Evolutionary conservation across 2,797 vertebrate species (phyloP).

Genomic region (Gobionotothen gibberifrons): DNA sequence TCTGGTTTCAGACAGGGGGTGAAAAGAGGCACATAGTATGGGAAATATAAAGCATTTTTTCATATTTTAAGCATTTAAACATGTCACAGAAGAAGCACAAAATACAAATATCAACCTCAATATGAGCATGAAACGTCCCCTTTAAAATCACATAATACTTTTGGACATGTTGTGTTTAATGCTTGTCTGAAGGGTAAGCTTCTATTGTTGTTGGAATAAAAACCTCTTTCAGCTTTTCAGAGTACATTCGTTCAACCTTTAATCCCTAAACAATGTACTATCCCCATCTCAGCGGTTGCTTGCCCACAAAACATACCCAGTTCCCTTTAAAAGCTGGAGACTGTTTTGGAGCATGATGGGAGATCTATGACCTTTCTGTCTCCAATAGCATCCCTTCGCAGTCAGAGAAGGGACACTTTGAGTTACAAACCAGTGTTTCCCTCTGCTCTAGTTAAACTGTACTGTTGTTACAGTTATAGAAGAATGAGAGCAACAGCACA

Average conservation of each 20-base stretch:
- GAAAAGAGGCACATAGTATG: no score
- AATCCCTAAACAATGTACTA: conserved; percentile 2
- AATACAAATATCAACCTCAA: no score
- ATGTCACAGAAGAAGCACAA: no score
- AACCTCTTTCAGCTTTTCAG: background rate
- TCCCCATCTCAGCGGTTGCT: background rate
- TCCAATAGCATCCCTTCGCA: background rate
- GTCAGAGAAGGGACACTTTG: conserved; percentile 10
- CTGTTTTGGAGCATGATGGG: background rate
- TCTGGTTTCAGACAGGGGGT: no score
- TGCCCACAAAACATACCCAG: conserved; percentile 2
- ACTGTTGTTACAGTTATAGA: background rate
- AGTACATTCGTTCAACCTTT: conserved; percentile 4
- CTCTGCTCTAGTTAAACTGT: background rate
- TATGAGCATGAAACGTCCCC: no score
- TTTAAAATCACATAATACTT: background rate
- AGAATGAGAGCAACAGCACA: background rate
- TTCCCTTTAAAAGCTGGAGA: background rate
- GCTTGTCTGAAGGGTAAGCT: background rate
- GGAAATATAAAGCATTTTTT: no score
- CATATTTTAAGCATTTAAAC: no score
- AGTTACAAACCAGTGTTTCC: background rate
- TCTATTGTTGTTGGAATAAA: background rate
- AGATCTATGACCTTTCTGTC: conserved; percentile 13
- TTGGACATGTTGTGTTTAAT: conserved; percentile 1